Percentiles rank a stretch among this genome's conserved stretches.
phyloP scores from a whole-genome alignment of 2,888 invertebrate genomes.

The Calameuta pallipes region DNA sequence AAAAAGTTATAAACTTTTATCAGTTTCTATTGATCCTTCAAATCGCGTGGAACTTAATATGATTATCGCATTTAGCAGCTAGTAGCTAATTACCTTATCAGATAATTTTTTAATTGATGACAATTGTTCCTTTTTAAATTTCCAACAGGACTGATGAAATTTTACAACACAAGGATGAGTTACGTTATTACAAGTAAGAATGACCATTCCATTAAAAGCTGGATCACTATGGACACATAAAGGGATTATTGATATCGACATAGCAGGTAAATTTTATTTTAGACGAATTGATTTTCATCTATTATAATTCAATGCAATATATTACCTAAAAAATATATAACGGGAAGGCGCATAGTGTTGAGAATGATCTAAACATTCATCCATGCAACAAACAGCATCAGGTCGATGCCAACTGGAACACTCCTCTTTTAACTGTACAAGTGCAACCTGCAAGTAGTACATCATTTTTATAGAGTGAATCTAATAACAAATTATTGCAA shows the following conservation, averaged over 20 bases:
- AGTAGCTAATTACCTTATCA: slow-evolving; percentile 39
- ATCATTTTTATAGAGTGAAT: neutral
- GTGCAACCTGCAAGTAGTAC: slow-evolving; percentile 21
- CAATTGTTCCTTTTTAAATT: slow-evolving; percentile 40
- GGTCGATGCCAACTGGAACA: slow-evolving; percentile 43
- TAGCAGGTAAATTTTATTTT: neutral
- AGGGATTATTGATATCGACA: neutral
- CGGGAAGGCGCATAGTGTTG: slow-evolving; percentile 34
- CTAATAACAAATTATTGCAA: neutral
- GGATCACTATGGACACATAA: slow-evolving; percentile 41
- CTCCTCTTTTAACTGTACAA: slow-evolving; percentile 35
- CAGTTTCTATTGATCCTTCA: neutral
- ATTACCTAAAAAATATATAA: slow-evolving; percentile 47
- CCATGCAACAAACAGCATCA: slow-evolving; percentile 44
- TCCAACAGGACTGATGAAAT: slow-evolving; percentile 53
- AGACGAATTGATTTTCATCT: neutral
- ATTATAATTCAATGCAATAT: neutral
- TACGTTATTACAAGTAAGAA: slow-evolving; percentile 42
- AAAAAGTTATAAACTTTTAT: neutral
- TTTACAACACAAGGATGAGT: slow-evolving; percentile 38
- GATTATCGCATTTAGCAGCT: neutral
- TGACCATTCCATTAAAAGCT: slow-evolving; percentile 47
- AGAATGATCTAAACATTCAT: slow-evolving; percentile 37
- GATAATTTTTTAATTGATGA: slow-evolving; percentile 36
- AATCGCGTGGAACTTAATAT: neutral